A percentile compares a stretch with the other conserved stretches of the same genome.
phyloP scores from a whole-genome alignment of 2,113 vertebrate genomes.

The Morone saxatilis region DNA sequence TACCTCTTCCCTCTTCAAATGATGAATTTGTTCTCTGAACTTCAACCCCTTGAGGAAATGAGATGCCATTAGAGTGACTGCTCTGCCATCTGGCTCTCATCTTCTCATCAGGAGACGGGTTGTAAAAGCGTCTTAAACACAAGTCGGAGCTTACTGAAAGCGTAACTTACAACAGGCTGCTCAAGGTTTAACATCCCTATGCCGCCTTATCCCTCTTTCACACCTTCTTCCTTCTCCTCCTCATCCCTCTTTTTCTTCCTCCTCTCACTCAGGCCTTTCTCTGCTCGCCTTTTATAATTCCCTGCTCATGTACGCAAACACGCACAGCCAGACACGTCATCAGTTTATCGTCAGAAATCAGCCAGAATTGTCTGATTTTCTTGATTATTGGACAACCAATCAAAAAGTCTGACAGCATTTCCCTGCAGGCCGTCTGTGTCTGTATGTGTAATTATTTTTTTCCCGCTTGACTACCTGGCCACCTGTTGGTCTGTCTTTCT shows the following conservation, averaged over 20 bases:
- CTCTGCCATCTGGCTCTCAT: conserved; percentile 53
- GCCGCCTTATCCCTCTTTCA: neutral
- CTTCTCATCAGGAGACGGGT: conserved; percentile 24
- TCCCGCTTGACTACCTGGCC: conserved; percentile 38
- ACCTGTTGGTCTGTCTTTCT: conserved; percentile 44
- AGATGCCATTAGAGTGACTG: conserved; percentile 28
- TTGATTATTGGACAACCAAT: conserved; percentile 50
- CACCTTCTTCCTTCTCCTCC: neutral
- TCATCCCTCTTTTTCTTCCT: neutral
- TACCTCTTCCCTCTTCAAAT: conserved; percentile 27
- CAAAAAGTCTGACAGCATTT: conserved; percentile 46
- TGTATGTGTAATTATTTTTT: conserved; percentile 47
- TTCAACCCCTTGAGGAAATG: conserved; percentile 53
- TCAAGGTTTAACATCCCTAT: neutral
- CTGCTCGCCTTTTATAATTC: conserved; percentile 13
- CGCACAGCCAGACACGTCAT: neutral
- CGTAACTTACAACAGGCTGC: neutral
- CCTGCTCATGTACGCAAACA: neutral
- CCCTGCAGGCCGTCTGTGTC: conserved; percentile 41
- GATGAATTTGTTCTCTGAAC: conserved; percentile 36
- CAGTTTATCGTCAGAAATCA: conserved; percentile 23
- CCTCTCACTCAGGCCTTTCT: conserved; percentile 12
- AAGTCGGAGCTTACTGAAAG: conserved; percentile 3
- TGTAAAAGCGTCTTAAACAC: conserved; percentile 17
- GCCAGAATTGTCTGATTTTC: conserved; percentile 42